Conservation (phyloP, 2,113 vertebrate species). For the Regulus satrapa region DNA sequence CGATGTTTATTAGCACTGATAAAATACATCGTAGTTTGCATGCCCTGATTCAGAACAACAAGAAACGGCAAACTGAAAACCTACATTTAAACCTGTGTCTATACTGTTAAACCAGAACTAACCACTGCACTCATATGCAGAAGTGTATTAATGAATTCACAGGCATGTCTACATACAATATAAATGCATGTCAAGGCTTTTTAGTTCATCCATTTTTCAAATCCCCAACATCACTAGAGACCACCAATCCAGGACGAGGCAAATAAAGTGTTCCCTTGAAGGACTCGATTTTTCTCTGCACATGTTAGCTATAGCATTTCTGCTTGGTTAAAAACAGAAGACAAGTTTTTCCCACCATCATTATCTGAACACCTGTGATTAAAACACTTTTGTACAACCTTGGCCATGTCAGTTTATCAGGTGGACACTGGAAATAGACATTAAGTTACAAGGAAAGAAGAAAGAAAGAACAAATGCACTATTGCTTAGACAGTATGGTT, state of each 20-base stretch:
- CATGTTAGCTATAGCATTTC: background rate
- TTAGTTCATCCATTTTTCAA: background rate
- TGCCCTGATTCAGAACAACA: background rate
- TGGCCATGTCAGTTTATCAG: background rate
- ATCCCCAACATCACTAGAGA: background rate
- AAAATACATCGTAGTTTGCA: background rate
- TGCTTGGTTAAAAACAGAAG: background rate
- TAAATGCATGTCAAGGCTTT: background rate
- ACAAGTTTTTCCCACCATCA: background rate
- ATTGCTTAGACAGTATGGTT: background rate
- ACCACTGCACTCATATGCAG: background rate
- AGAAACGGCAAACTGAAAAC: background rate
- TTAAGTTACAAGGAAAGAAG: background rate
- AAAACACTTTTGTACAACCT: background rate
- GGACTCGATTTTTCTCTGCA: background rate
- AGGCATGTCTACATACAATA: background rate
- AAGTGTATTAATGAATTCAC: background rate
- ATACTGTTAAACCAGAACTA: background rate
- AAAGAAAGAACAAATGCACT: background rate
- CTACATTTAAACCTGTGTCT: background rate
- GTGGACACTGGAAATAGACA: background rate
- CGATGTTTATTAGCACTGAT: background rate
- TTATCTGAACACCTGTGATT: background rate
- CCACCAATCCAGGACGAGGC: background rate
- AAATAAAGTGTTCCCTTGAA: background rate